Base-by-base conservation (phyloP, 2,113 vertebrate species). In the Gymnarchus niloticus region DNA sequence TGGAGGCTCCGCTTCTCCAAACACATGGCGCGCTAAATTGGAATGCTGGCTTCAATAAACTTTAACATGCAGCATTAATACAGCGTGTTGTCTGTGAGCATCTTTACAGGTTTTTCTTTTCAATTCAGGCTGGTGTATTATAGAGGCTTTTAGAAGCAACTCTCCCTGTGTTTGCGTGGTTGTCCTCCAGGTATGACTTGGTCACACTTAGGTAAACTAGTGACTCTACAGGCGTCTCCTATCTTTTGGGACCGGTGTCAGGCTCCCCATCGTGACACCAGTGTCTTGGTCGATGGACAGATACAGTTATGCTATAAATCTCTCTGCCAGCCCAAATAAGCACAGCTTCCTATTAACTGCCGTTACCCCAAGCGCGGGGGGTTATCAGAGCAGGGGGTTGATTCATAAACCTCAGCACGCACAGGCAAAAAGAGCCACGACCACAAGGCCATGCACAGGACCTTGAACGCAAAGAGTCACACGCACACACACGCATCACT, bases 41-140 rank as follows among this genome's bases (percentile, higher is more conserved):
- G 92, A 93, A 91, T 87, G 87, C 86, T 88, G 87, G 88, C 90
- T 52, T 91, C 87, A 88, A 90, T 94, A 93, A 93, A 94, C 84
- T 92, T 91, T 92, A 91, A 91, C 88, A 92, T 87, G 86, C 17
- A 91, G 87, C 89, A 92, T 89, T 86, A n/a, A 83, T 86, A 90
- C 90, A 89, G 90, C 87, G 89, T 86, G 86, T 88, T 82, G 85
- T 78, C 69, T 7, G 46, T 28, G 76, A 80, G 59, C 87, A 84
- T 81, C 84, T 83, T 87, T 87, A 78, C 49, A 19, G 61, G 57
- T 9, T 19, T 86, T 84, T 87, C 83, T 51, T 44, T 61, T 85
- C 23, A 23, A 19, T 80, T 25, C n/a, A 6, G 17, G 23, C 76
- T 80, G 37, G 19, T 48, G 46, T 49, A 25, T 41, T n/a, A 10